Evolutionary conservation across 2,888 invertebrate genomes (phyloP), one percentile per base, ranked within the genome.

Genomic region (Rhabditophanes sp.): DNA sequence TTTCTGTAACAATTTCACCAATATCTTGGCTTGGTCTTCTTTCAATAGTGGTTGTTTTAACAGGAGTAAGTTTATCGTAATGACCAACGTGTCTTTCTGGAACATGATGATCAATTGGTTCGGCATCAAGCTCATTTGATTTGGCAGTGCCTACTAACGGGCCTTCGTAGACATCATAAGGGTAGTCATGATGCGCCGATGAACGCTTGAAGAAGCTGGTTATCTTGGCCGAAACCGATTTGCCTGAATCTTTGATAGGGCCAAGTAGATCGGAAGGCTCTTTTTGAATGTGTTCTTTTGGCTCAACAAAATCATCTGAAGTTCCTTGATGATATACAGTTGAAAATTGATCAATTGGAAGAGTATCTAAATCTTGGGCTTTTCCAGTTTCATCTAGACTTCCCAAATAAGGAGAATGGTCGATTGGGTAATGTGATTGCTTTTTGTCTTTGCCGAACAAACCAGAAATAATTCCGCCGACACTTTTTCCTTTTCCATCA

Each of bases 101-200:
- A n/a, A 49, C 45, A 32, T 46, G 41, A 15, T 34, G 32, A 7
- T 35, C 46, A 17, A 45, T 33, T 17, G 42, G 42, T 4, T 36
- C 15, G 6, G 39, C 44, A 4, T 44, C 38, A 24, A 44, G 32
- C 23, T 42, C 40, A 16, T 5, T 5, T 12, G 18, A n/a, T 12
- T 25, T 12, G 5, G 15, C 20, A 7, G 31, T 31, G 2, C 25
- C 20, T 27, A 39, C 46, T 7, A 46, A 16, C 14, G 44, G 46
- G 25, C 46, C 46, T 7, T 35, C 32, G 23, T 41, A 44, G 11
- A 16, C 14, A 12, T 42, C 45, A 26, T 39, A 39, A 18, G 44
- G 44, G 21, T 44, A 44, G 34, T 44, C 44, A n/a, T 25, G 27
- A 24, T 44, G 44, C 24, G 38, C 24, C 4, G 42, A 21, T 3